Conservation (phyloP, 2,113 vertebrate genomes). For the Speoplatyrhinus poulsoni region DNA sequence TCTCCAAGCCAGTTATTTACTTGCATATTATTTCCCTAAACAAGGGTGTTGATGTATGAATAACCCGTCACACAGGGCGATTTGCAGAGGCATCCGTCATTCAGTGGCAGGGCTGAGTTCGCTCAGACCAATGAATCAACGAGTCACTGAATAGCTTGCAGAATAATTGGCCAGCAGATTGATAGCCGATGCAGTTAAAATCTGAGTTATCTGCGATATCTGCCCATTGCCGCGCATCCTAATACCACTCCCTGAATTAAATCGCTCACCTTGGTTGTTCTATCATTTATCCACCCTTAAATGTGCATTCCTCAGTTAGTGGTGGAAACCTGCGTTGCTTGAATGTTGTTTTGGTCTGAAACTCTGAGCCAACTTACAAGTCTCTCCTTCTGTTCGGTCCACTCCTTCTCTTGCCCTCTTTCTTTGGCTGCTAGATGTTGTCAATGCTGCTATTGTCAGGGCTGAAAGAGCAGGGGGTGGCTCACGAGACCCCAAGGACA, state of each 20-base stretch:
- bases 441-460: constrained; percentile 64
- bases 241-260: neutral
- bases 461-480: constrained; percentile 53
- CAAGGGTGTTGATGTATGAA: constrained; percentile 56
- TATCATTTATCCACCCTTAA: neutral
- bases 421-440: constrained; percentile 52
- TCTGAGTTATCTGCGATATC: neutral
- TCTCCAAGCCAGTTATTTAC: too few relatives aligned
- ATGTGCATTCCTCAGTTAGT: too few relatives aligned
- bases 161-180: constrained; percentile 23
- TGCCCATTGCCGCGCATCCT: neutral
- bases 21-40: constrained; percentile 60
- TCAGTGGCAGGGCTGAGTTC: constrained; percentile 38
- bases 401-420: neutral
- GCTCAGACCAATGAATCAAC: constrained; percentile 29
- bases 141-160: constrained; percentile 21
- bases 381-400: constrained; percentile 11
- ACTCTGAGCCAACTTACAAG: constrained; percentile 28
- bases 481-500: constrained; percentile 57
- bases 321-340: neutral
- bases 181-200: constrained; percentile 23
- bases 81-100: constrained; percentile 51
- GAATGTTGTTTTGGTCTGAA: constrained; percentile 36
- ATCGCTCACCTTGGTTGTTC: neutral
- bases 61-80: constrained; percentile 59